phyloP scores from a whole-genome alignment of 2,113 vertebrate genomes.

The Albula glossodonta region DNA sequence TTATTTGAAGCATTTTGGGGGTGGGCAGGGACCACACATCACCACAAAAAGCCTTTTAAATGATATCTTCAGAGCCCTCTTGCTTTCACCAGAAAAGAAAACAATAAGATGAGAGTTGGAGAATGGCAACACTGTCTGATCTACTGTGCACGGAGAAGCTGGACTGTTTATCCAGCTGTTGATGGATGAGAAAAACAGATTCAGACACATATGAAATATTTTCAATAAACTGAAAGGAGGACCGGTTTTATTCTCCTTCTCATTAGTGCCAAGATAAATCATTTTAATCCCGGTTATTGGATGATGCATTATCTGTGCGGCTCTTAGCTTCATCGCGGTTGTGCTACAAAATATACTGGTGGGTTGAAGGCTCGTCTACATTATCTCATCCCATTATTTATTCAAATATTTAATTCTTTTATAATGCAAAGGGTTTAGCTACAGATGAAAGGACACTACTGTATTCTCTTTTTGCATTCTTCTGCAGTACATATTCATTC shows the following conservation, averaged over 20 bases:
- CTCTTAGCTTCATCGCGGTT: background rate
- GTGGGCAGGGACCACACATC: no score
- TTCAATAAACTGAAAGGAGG: background rate
- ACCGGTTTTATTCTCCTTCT: background rate
- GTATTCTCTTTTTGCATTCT: background rate
- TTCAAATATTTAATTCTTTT: background rate
- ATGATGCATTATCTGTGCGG: background rate
- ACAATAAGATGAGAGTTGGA: background rate
- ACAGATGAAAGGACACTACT: background rate
- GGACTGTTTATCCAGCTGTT: background rate
- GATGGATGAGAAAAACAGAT: background rate
- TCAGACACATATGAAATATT: background rate
- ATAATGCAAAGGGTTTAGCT: background rate
- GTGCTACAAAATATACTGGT: background rate
- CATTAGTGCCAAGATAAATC: background rate
- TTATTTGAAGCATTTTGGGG: background rate
- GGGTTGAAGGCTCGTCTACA: background rate
- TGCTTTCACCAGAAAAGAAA: background rate
- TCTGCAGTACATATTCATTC: background rate
- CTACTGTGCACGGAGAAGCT: background rate
- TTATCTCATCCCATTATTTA: background rate
- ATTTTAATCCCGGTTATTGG: background rate
- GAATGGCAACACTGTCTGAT: background rate
- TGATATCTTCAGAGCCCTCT: background rate
- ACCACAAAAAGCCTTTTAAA: no score